Evolutionary conservation across 2,797 vertebrate genomes (phyloP), one percentile per base, ranked within the genome.

Genomic region (Eremophila alpestris): DNA sequence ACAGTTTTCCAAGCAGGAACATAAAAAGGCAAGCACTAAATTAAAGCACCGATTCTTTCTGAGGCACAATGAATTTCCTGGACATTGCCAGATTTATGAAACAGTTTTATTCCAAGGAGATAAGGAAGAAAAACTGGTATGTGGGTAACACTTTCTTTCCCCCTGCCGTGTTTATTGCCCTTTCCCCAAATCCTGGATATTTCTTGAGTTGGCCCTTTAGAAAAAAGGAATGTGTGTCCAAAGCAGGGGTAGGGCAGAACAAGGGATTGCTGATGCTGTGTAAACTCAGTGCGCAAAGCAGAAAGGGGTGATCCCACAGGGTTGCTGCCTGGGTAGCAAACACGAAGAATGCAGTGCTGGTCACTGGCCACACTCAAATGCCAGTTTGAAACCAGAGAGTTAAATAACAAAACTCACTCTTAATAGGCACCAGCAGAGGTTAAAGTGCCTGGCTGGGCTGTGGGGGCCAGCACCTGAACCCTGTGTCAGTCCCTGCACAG

Each of bases 21-120:
- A 49, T 63, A 83, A 84, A 95, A 95, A 92, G 65, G 90, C 60
- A 93, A 85, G 92, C 59, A 82, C 73, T 94, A 83, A 95, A 94
- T 93, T 93, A 94, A 93, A 95, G 79, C 41, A 15, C 23, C 0
- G 1, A 63, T 92, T 90, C 75, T 80, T 91, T 91, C 70, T 17
- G 43, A 83, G 90, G 73, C 94, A 92, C 41, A 9, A 65, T 74
- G 83, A 91, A 94, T 87, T 95, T 97, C 65, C 67, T 83, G 71
- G 59, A 60, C 85, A 77, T 15, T 59, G 67, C 77, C 95, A 95
- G 94, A 94, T 84, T 87, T 88, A 95, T 54, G 68, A 52, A 96
- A 75, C 71, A 62, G 64, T 71, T 93, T 93, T 79, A 96, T 75
- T 82, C 46, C 78, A 76, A 84, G 65, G 15, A 93, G 92, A 81